phyloP scores from a whole-genome alignment of 2,797 vertebrate genomes.

The Sebastes diploproa region DNA sequence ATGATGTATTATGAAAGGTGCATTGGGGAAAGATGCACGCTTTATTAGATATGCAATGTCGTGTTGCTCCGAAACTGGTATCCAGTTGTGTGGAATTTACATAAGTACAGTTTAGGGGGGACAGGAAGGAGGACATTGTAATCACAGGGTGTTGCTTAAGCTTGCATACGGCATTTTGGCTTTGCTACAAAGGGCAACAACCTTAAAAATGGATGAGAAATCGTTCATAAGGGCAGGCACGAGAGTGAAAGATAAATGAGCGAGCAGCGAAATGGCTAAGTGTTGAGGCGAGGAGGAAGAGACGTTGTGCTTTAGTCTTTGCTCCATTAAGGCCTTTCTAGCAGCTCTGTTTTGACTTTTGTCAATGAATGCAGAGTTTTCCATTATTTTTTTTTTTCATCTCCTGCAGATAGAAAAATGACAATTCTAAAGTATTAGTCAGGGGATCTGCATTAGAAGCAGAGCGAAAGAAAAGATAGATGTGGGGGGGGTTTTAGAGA shows the following conservation, averaged over 20 bases:
- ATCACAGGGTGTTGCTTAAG: slow-evolving; percentile 3
- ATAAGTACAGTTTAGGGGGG: slow-evolving; percentile 18
- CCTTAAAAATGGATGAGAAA: slow-evolving; percentile 49
- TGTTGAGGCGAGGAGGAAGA: slow-evolving; percentile 24
- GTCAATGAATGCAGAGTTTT: slow-evolving; percentile 36
- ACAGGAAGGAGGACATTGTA: background rate
- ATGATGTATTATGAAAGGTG: background rate
- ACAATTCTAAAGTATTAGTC: slow-evolving; percentile 50
- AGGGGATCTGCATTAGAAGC: slow-evolving; percentile 59
- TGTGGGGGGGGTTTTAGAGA: slow-evolving; percentile 8
- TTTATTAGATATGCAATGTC: slow-evolving; percentile 3
- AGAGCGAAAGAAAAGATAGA: slow-evolving; percentile 49
- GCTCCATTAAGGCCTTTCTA: slow-evolving; percentile 58
- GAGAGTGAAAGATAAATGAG: slow-evolving; percentile 54
- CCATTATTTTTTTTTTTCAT: slow-evolving; percentile 17
- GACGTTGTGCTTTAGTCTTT: slow-evolving; percentile 44
- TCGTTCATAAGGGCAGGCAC: slow-evolving; percentile 35
- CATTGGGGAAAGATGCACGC: slow-evolving; percentile 10
- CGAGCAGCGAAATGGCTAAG: slow-evolving; percentile 21
- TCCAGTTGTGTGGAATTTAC: slow-evolving; percentile 17
- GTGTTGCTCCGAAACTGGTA: background rate
- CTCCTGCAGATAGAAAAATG: slow-evolving; percentile 55
- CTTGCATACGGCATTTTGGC: slow-evolving; percentile 31
- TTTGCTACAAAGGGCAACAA: slow-evolving; percentile 23
- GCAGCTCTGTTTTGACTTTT: slow-evolving; percentile 41